phyloP scores from a whole-genome alignment of 1,140 invertebrate species.

The Mercenaria mercenaria region DNA sequence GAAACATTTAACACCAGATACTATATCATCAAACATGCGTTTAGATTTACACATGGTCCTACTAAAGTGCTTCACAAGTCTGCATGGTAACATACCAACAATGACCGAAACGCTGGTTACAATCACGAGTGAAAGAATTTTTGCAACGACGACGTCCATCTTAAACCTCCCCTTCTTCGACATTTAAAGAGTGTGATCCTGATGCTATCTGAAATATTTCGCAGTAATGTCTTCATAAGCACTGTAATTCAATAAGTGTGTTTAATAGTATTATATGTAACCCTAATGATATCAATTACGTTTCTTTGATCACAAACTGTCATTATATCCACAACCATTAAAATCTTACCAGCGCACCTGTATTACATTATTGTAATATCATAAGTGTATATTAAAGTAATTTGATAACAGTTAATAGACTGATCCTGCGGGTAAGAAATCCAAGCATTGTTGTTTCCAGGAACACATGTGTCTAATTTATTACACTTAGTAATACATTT shows the following conservation, averaged over 20 bases:
- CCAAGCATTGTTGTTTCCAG: no score
- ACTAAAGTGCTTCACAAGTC: constrained; percentile 76
- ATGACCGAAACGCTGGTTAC: constrained; percentile 79
- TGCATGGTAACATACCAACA: constrained; percentile 78
- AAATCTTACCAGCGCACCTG: neutral
- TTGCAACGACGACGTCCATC: constrained; percentile 83
- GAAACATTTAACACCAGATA: constrained; percentile 85
- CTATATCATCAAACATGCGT: constrained; percentile 76
- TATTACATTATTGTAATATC: neutral
- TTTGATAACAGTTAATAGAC: neutral
- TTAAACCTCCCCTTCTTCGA: constrained; percentile 64
- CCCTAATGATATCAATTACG: neutral
- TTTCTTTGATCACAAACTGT: neutral
- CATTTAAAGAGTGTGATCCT: constrained; percentile 22
- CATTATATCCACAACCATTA: neutral
- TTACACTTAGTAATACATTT: no score
- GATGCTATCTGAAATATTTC: neutral
- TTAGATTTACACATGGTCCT: constrained; percentile 73
- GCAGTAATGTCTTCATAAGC: neutral
- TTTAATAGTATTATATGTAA: neutral
- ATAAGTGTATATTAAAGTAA: neutral
- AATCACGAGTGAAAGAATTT: constrained; percentile 80
- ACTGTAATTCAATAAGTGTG: neutral
- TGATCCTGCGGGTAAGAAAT: no score
- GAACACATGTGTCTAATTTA: no score